Conservation (phyloP, 2,113 vertebrate species). For the Podilymbus podiceps region DNA sequence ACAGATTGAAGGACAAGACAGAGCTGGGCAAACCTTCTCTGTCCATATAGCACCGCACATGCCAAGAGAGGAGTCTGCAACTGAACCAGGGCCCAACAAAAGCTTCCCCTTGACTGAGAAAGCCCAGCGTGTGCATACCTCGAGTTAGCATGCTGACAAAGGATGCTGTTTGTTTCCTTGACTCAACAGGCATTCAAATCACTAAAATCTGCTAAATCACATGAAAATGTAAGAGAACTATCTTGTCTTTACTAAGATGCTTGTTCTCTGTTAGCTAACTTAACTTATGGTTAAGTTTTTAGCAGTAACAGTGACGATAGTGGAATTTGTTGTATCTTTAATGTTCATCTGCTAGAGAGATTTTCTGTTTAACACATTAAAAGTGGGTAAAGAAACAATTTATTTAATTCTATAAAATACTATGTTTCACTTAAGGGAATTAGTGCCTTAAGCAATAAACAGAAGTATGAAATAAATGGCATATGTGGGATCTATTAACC, state of each 20-base stretch:
- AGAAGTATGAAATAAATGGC: slow-evolving; percentile 58
- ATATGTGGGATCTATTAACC: slow-evolving; percentile 58
- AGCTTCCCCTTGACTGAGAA: neutral
- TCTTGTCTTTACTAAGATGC: neutral
- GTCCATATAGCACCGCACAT: neutral
- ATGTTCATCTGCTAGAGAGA: neutral
- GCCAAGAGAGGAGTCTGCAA: neutral
- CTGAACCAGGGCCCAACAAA: neutral
- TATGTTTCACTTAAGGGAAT: slow-evolving; percentile 45
- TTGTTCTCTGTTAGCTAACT: neutral
- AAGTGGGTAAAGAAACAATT: slow-evolving; percentile 24
- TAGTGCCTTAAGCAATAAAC: slow-evolving; percentile 52
- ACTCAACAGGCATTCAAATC: neutral
- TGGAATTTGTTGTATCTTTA: neutral
- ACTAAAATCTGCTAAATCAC: neutral
- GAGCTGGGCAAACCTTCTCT: neutral
- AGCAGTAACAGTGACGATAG: fast-evolving
- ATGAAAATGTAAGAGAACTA: neutral
- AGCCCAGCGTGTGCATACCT: neutral
- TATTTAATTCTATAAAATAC: slow-evolving; percentile 52
- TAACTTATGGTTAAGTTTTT: neutral
- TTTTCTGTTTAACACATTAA: slow-evolving; percentile 39
- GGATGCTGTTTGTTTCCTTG: neutral
- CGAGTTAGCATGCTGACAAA: neutral
- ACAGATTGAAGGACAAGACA: neutral